These are phyloP conservation scores for Euura saliciscinereae DNA, from an alignment of 1,140 invertebrate species.

Conservation along the genomic window DNA sequence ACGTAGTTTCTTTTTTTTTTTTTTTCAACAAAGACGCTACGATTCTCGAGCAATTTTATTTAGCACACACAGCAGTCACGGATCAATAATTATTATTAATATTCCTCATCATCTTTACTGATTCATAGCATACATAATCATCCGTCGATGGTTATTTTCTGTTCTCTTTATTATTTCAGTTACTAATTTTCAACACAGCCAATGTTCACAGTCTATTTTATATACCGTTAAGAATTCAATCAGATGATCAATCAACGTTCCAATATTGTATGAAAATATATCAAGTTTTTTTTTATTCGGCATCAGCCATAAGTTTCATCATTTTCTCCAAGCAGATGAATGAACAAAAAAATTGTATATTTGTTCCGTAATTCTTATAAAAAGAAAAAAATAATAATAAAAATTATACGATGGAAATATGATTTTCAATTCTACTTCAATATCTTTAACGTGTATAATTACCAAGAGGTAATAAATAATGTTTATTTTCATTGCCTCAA, in stretches of 20 bases:
- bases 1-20: too few species aligned
- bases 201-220: background rate
- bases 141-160: background rate
- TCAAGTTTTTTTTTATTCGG: background rate
- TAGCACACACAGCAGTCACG: background rate
- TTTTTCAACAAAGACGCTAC: too few species aligned
- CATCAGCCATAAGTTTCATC: background rate
- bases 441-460: background rate
- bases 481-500: too few species aligned
- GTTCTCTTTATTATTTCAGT: background rate
- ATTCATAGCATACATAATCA: background rate
- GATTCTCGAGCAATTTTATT: background rate
- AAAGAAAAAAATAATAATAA: too few species aligned
- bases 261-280: background rate
- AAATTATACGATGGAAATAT: background rate
- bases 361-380: background rate
- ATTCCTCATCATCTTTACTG: background rate
- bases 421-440: background rate
- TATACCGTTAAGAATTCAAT: background rate
- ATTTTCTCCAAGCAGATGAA: background rate
- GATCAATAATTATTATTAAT: background rate
- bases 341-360: background rate
- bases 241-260: background rate
- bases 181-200: background rate
- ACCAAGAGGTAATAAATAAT: too few species aligned